Evolutionary conservation across 2,888 invertebrate species (phyloP), one percentile per base, ranked within the genome.

Genomic region (Glyphotaelius pellucidus): DNA sequence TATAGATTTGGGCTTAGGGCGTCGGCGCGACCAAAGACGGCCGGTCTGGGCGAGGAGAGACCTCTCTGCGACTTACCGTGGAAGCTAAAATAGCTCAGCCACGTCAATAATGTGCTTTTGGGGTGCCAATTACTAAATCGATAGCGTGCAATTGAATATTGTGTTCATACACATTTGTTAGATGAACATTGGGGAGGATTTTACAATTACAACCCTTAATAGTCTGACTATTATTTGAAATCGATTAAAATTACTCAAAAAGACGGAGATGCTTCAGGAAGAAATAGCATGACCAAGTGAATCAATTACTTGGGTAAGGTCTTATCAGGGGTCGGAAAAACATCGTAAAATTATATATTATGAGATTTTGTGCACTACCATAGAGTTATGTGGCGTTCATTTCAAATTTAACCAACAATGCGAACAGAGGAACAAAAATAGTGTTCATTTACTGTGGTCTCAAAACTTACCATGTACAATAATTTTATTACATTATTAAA

Each of bases 1-100:
- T 92, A 93, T 93, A 92, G 93, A 93, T 93, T 93, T 84, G 92
- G 92, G 88, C 90, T 91, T 91, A 90, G 92, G 93, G 93, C 93
- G 93, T 93, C 93, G 93, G 93, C 93, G 93, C 93, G 92, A 67
- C 92, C 84, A 67, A 79, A 67, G 91, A 88, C 91, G 52, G 88
- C 31, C 52, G 85, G 91, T 89, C 92, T 91, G 90, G 91, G 90
- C 90, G 84, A 81, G 90, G 88, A 89, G 47, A 88, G 86, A 38
- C 84, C 83, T 80, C 89, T 80, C 52, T 86, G 35, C 67, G 80
- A 91, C 35, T 84, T 83, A 79, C 52, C 85, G 87, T 87, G 52
- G 42, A 87, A n/a, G 87, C 87, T 90, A 84, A 90, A 90, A 84
- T 85, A 90, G 80, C 90, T 90, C 89, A 84, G 90, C 85, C 89